Base-by-base conservation (phyloP, 1,140 invertebrate species). In the Macrobrachium nipponense region DNA sequence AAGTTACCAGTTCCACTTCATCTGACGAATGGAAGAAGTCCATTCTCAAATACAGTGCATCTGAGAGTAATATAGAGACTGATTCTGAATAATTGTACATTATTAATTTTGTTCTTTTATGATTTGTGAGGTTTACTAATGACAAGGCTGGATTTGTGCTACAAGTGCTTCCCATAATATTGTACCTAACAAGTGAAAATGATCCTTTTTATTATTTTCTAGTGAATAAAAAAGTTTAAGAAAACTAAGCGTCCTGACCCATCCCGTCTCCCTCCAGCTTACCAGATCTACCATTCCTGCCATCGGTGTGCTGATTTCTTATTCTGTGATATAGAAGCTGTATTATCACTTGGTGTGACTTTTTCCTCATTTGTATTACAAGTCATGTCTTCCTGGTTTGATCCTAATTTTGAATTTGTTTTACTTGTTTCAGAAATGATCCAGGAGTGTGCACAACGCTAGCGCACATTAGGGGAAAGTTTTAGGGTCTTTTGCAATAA, bases 1-100 rank as follows among this genome's bases (percentile, higher is more conserved):
- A 51, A 36, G 36, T 59, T 10, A 43, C 75, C 72, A 59, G 59
- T 60, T 62, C 76, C 77, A 73, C 77, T 70, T 86, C 77, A 36
- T 86, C 84, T 58, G 64, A 62, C 58, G 84, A 86, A 27, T 59
- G 77, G 20, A 23, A 51, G 51, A 51, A 44, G 23, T 76, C 84
- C 70, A 60, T 18, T 76, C 68, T 86, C 58, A 86, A 86, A 73
- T 86, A 86, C 68, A 86, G 84, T 78, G 84, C 84, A 12, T 86
- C 84, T n/a, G 84, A 86, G 68, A 86, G 84, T 86, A 78, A 86
- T n/a, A 5, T 86, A 64, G 84, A 86, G 72, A 86, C 77, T 86
- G 82, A 75, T 20, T 86, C 72, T 59, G 64, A 7, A 79, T 79
- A 79, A 59, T 79, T 70, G 68, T 70, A n/a, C 17, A 70, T 43